These are phyloP conservation scores for Saiga tatarica DNA, from an alignment of 2,113 vertebrate genomes.

Conservation along the genomic window DNA sequence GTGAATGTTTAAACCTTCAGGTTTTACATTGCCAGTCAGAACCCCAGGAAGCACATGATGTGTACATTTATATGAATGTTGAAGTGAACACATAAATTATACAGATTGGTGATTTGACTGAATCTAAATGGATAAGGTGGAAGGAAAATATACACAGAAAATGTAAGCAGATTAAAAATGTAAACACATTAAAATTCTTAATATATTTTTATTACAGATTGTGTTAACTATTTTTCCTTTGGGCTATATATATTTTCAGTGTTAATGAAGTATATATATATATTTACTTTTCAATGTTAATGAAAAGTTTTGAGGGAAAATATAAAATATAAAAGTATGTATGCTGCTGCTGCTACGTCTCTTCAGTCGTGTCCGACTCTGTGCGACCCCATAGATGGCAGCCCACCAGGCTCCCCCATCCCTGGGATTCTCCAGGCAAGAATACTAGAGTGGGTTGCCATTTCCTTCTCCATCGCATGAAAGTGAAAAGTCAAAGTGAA, in stretches of 20 bases:
- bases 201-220: background rate
- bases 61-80: background rate
- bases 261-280: background rate
- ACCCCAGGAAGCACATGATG: background rate
- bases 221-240: background rate
- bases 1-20: background rate
- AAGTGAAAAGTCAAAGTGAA: too few species aligned
- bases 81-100: background rate
- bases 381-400: too few species aligned
- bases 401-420: too few species aligned
- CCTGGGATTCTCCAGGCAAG: too few species aligned
- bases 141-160: background rate
- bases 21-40: background rate
- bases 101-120: background rate
- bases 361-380: too few species aligned
- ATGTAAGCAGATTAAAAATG: background rate
- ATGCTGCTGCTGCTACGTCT: background rate
- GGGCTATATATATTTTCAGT: constrained; percentile 4
- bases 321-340: background rate
- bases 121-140: background rate
- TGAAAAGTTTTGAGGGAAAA: background rate
- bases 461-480: too few species aligned
- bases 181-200: background rate
- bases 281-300: constrained; percentile 17
- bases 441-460: too few species aligned